A percentile compares a stretch with the other conserved stretches of the same genome.
These are phyloP conservation scores for Pelobates fuscus DNA, from an alignment of 2,113 vertebrate species.

Conservation along the genomic window DNA sequence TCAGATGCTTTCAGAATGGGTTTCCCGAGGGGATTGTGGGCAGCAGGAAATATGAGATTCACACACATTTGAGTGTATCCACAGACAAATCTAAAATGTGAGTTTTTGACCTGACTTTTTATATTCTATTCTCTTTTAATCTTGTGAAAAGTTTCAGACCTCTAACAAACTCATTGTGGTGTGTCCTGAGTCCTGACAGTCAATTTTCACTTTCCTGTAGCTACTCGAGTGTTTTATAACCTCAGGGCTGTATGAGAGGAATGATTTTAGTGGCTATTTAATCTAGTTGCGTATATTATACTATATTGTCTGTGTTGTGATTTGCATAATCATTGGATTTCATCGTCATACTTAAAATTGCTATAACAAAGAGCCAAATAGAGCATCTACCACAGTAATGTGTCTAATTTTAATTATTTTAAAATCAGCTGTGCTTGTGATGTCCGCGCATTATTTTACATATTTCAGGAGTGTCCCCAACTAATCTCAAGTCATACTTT, in stretches of 20 bases:
- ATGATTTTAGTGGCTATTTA: conserved; percentile 32
- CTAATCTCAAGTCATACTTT: too few relatives aligned
- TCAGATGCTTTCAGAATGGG: conserved; percentile 34
- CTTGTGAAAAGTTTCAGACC: conserved; percentile 44
- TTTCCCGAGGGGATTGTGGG: conserved; percentile 23
- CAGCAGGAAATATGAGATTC: conserved; percentile 42
- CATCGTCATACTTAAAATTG: neutral
- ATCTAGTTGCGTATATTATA: neutral
- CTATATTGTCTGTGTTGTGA: neutral
- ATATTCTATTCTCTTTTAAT: conserved; percentile 40
- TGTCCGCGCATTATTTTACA: too few relatives aligned
- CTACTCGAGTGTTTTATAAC: conserved; percentile 22
- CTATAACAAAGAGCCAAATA: neutral
- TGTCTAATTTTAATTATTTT: too few relatives aligned
- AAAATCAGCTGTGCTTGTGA: too few relatives aligned
- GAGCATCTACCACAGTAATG: neutral
- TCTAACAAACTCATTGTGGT: conserved; percentile 37
- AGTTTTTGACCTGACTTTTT: conserved; percentile 37
- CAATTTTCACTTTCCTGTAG: conserved; percentile 33
- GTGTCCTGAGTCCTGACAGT: conserved; percentile 37
- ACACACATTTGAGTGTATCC: conserved; percentile 45
- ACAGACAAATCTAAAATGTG: conserved; percentile 45
- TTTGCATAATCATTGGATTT: conserved; percentile 7
- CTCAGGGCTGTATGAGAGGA: neutral
- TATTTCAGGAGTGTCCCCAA: too few relatives aligned